Conservation (phyloP, 2,113 vertebrate genomes). For the Odobenus rosmarus region DNA sequence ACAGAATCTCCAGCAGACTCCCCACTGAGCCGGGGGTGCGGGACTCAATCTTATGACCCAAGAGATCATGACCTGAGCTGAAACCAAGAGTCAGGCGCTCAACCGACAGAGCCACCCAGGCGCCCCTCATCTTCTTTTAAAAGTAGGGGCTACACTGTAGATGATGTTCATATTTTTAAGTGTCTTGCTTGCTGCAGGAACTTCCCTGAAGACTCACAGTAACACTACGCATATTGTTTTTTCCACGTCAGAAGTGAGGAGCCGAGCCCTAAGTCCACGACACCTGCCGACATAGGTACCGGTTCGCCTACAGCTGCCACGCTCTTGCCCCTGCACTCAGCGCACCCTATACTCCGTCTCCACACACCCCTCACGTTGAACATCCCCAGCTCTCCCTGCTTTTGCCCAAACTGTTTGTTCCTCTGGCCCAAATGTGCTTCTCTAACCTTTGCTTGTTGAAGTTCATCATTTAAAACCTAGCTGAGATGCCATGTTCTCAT, state of each 20-base stretch:
- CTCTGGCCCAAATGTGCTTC: not conserved
- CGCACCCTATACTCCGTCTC: fast-evolving
- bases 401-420: not conserved
- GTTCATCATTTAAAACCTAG: not conserved
- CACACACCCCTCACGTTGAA: not conserved
- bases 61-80: not conserved
- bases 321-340: not conserved
- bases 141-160: not conserved
- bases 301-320: not conserved
- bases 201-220: not conserved
- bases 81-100: not conserved
- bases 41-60: not conserved
- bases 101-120: not conserved
- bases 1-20: not conserved
- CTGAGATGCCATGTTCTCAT: not conserved
- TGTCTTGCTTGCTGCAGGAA: not conserved
- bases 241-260: not conserved
- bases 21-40: no score
- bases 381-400: not conserved
- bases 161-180: not conserved
- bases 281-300: not conserved
- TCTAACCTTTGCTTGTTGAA: not conserved
- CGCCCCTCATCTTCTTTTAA: not conserved
- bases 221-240: not conserved
- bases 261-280: not conserved